Evolutionary conservation across 53 echinoderm and acorn worm genomes (phyloP), one percentile per base, ranked within the genome.

Genomic region (Temnopleurus reevesii): DNA sequence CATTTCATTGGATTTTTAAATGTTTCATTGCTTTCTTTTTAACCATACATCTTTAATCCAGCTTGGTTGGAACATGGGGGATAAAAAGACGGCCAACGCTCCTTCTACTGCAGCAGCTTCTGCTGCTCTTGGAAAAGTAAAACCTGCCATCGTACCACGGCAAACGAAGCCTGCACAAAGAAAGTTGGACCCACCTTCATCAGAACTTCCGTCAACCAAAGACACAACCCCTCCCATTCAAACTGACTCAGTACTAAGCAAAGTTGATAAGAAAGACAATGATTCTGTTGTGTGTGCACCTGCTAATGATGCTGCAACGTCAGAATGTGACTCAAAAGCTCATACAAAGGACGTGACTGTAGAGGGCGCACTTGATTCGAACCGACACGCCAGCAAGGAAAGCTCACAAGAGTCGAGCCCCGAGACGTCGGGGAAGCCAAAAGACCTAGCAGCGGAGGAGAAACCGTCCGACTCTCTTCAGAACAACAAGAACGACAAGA

Each of bases 51-150:
- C 13, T 56, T 56, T 3, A 56, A 12, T 49, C 24, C 58, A 91
- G 91, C 91, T 91, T 71, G 91, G 91, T 53, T 91, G 91, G 91
- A 76, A 84, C 24, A 57, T 85, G 45, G 84, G 85, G 4, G 86
- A 91, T 35, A 91, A 91, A 33, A 91, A 91, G 46, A 13, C 61
- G 23, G 85, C 33, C 5, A 63, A 55, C 15, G 45, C 24, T 1
- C 19, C 59, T 55, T 21, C 85, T 2, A 1, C 60, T 25, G 38
- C 55, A n/a, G 41, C 61, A 10, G 56, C 86, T 1, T 24, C 85
- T 45, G 58, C 27, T 23, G 49, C 0, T 61, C 25, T 24, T 47
- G 83, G 4, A 21, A 83, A 83, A 55, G 56, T 83, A 18, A 83
- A 83, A 55, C 83, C 83, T 21, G 83, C 83, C 83, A 83, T 83